Percentiles rank a stretch among this genome's conserved stretches.
Evolutionary conservation across 2,113 vertebrate genomes (phyloP).

Genomic region (Acanthisitta chloris): DNA sequence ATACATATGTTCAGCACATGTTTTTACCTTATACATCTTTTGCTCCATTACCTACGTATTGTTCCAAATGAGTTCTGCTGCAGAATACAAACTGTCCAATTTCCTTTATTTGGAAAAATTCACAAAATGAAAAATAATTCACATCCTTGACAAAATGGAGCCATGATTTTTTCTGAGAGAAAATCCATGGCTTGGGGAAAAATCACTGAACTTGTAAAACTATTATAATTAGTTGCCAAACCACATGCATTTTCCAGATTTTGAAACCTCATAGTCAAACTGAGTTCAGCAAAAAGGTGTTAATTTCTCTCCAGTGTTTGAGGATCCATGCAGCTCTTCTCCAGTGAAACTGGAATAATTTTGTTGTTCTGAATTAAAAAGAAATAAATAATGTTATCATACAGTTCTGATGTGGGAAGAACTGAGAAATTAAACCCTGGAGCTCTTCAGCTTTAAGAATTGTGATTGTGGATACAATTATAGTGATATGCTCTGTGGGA

Average conservation of each 20-base stretch:
- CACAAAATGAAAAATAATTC: not conserved
- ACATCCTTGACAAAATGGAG: not conserved
- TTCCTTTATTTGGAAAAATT: not conserved
- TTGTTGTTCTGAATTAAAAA: not conserved
- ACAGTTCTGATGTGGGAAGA: not conserved
- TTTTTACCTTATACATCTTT: conserved; percentile 54
- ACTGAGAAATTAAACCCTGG: not conserved
- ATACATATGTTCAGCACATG: conserved; percentile 67
- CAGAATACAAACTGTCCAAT: not conserved
- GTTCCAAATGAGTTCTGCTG: conserved; percentile 18
- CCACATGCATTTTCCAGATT: not conserved
- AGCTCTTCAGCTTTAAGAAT: not conserved
- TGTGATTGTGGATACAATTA: not conserved
- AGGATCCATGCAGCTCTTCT: not conserved
- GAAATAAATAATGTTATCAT: not conserved
- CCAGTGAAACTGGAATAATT: not conserved
- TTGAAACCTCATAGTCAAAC: not conserved
- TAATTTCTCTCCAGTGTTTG: not conserved
- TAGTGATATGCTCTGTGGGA: not conserved
- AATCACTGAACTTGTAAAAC: not conserved
- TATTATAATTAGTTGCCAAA: not conserved
- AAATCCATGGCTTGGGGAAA: not conserved
- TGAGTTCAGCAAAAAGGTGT: not conserved
- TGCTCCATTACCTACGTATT: conserved; percentile 31
- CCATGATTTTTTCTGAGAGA: not conserved